A percentile compares a stretch with the other conserved stretches of the same genome.
These are phyloP conservation scores for Stigmatopora argus DNA, from an alignment of 2,113 vertebrate genomes.

Conservation along the genomic window DNA sequence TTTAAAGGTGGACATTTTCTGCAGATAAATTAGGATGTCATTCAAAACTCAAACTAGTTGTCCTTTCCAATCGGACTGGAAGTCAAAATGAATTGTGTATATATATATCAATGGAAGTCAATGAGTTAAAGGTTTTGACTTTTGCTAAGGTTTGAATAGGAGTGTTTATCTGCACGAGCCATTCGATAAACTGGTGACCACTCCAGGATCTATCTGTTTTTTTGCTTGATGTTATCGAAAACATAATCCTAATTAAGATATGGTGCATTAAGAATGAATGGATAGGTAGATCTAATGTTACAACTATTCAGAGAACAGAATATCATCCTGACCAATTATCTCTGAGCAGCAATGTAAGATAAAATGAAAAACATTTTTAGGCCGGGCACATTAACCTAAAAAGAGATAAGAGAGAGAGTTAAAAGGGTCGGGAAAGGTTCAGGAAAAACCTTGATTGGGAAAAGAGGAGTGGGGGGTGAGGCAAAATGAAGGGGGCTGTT, in stretches of 20 bases:
- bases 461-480: constrained; percentile 7
- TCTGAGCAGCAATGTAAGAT: neutral
- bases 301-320: neutral
- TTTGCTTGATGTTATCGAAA: neutral
- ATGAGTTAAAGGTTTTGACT: no score
- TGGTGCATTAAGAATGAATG: neutral
- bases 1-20: no score
- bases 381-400: constrained; percentile 7
- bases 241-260: neutral
- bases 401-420: constrained; percentile 18
- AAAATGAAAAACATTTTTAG: neutral
- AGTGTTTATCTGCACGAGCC: neutral
- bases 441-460: constrained; percentile 28
- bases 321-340: neutral
- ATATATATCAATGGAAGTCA: no score
- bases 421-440: constrained; percentile 41
- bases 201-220: neutral
- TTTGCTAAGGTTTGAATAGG: neutral
- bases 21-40: no score
- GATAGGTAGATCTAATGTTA: neutral
- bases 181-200: neutral
- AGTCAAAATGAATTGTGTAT: no score
- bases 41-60: no score
- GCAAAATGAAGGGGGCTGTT: constrained; percentile 33
- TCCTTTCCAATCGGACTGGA: no score